A percentile compares a stretch with the other conserved stretches of the same genome.
Evolutionary conservation across 2,888 invertebrate species (phyloP).

Genomic region (Seira ritae): DNA sequence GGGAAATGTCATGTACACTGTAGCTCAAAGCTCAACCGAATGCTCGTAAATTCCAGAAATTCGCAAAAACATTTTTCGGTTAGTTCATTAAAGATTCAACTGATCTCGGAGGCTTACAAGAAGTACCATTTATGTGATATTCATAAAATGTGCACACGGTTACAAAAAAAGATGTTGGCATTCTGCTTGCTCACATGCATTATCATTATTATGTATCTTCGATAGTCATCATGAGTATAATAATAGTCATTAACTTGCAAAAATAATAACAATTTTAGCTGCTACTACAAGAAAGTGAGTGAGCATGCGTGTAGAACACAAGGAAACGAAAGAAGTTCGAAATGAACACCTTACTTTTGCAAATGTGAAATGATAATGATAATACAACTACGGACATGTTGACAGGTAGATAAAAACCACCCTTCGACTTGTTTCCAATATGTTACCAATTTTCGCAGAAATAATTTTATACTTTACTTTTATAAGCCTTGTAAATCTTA

Average conservation of each 20-base stretch:
- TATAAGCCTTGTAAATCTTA: not conserved
- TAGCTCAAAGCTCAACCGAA: no score
- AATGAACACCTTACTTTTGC: not conserved
- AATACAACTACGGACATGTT: not conserved
- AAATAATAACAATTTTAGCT: not conserved
- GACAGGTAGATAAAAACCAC: not conserved
- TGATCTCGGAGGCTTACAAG: no score
- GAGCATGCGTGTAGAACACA: constrained; percentile 1
- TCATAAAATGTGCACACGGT: no score
- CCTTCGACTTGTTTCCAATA: not conserved
- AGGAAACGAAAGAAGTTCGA: not conserved
- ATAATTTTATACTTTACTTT: not conserved
- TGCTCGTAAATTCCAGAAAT: no score
- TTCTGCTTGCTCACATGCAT: not conserved
- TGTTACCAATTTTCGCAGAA: not conserved
- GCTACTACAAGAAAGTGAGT: not conserved
- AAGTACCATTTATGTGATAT: no score
- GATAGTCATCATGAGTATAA: constrained; percentile 6
- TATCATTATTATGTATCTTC: constrained; percentile 10
- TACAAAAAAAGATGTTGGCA: no score
- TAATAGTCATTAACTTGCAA: not conserved
- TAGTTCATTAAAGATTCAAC: no score
- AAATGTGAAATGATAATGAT: not conserved
- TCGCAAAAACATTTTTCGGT: no score
- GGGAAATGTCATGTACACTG: constrained; percentile 2